phyloP scores from a whole-genome alignment of 2,113 vertebrate species.

The Austrofundulus limnaeus region DNA sequence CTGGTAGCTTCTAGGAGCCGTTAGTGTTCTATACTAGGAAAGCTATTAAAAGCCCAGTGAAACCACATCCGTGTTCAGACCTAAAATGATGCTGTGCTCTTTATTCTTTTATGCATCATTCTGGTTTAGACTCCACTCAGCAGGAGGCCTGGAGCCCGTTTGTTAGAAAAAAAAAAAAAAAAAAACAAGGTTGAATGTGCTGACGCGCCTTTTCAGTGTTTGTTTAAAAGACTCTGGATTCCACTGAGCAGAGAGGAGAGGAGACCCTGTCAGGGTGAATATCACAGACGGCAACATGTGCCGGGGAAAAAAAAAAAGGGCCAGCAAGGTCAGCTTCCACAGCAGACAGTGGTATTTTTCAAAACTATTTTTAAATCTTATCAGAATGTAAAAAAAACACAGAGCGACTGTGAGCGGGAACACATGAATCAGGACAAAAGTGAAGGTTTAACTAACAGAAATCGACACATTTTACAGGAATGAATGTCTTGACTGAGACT shows the following conservation, averaged over 20 bases:
- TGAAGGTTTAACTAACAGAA: slow-evolving; percentile 1
- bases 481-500: neutral
- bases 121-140: slow-evolving; percentile 59
- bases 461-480: neutral
- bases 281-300: slow-evolving; percentile 31
- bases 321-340: slow-evolving; percentile 33
- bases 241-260: slow-evolving; percentile 64
- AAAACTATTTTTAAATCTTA: slow-evolving; percentile 7
- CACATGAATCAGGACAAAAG: neutral
- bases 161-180: slow-evolving; percentile 21
- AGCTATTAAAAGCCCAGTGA: slow-evolving; percentile 10
- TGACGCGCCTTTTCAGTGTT: slow-evolving; percentile 72
- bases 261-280: slow-evolving; percentile 53
- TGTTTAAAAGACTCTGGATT: slow-evolving; percentile 75
- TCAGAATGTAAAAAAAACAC: slow-evolving; percentile 8
- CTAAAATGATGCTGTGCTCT: neutral
- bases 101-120: slow-evolving; percentile 13
- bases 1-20: neutral
- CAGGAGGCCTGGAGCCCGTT: slow-evolving; percentile 60
- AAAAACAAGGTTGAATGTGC: slow-evolving; percentile 68
- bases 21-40: neutral
- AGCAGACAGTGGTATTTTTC: slow-evolving; percentile 18
- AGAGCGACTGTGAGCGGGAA: neutral
- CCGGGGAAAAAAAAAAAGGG: slow-evolving; percentile 23
- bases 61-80: neutral